Evolutionary conservation across 2,888 invertebrate species (phyloP), one percentile per base, ranked within the genome.

Genomic region (Agrenia bidenticulata): DNA sequence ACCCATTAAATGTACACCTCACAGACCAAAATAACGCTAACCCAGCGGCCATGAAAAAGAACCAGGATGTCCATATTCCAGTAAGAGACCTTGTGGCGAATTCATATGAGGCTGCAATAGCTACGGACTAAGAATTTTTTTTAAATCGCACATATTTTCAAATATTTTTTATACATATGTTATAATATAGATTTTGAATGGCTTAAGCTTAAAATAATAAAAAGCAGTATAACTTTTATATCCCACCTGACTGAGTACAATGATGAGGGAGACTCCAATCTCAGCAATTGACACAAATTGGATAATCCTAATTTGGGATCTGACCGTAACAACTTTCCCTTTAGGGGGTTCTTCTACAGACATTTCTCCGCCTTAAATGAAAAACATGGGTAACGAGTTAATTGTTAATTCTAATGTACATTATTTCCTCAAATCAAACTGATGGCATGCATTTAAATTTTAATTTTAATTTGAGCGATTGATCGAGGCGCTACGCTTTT

Each of bases 31-130:
- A 74, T 4, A 75, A 64, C 55, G 72, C 70, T 51, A 75, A 61
- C 37, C 69, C 73, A 27, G 73, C 73, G 50, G 73, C 69, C 67
- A 74, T 73, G 65, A 75, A 72, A 63, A 75, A 75, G 64, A 75
- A 73, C 73, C 73, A 75, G 15, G 75, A 73, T 49, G 75, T 75
- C 75, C 75, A 75, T 19, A 75, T 67, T 15, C 75, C 75, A 9
- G 75, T 75, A 21, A 75, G 65, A 15, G 71, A 73, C 61, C 73
- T 64, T 2, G 75, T 72, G 7, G 75, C 70, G 61, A 70, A 75
- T 54, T 73, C 73, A 68, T 70, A 63, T 15, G 73, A 74, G n/a
- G 73, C 63, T 32, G 69, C 75, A 45, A 75, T 74, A 5, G 75
- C 73, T 49, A 70, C 57, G 13, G 75, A 72, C 73, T 75, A 41